Evolutionary conservation across 2,797 vertebrate species (phyloP), one percentile per base, ranked within the genome.

Genomic region (Pelochelys cantorii): DNA sequence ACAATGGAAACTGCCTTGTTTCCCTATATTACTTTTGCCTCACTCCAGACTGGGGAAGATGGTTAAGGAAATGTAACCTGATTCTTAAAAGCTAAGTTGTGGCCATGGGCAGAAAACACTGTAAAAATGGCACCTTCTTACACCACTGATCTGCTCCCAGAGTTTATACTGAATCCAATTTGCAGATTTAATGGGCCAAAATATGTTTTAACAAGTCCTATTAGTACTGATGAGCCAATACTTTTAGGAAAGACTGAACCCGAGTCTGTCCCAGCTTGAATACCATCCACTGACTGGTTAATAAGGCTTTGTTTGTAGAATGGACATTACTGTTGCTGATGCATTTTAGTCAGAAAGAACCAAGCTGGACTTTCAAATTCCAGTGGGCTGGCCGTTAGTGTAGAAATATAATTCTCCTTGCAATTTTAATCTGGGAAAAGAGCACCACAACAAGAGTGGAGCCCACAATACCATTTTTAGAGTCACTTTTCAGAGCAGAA

Each of bases 161-260:
- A 5, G 52, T 54, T 20, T 55, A 13, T 7, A 5, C 25, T 78
- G 53, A 80, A 31, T 88, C 37, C 56, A 62, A 59, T 3, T 25
- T 81, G 52, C 86, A 82, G 12, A 59, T 80, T 86, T 96, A 5
- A 92, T 53, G 68, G n/a, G 75, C 7, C 34, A 93, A 79, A 9
- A 80, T 4, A 78, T 23, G 56, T 25, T 74, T 42, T 23, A 37
- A 42, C 37, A 42, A 42, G 37, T 42, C 37, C 11, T 13, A 74
- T n/a, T 65, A 74, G 13, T 42, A 42, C n/a, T 34, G 65, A n/a
- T 9, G n/a, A 34, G 65, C n/a, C 71, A 74, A 23, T 42, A 42
- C 71, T 74, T 78, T n/a, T 31, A 60, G 22, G 42, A 57, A 56
- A 88, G 88, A 52, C n/a, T 78, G 60, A 95, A 7, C 14, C 89